Percentiles rank a stretch among this genome's conserved stretches.
These are phyloP conservation scores for Oryctes rhinoceros DNA, from an alignment of 1,140 invertebrate species.

Conservation along the genomic window DNA sequence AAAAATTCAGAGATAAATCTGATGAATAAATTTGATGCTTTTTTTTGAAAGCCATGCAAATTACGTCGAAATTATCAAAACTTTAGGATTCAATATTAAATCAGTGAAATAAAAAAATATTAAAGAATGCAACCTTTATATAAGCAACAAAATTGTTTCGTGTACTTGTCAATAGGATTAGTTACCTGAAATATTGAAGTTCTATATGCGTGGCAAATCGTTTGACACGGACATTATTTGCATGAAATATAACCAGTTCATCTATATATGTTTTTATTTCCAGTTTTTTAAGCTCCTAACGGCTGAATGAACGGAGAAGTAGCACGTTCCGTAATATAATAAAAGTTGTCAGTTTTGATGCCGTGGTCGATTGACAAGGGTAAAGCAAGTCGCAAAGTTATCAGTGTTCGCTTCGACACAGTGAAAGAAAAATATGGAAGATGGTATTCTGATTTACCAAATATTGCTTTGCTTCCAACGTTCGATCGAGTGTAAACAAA, in stretches of 20 bases:
- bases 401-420: neutral
- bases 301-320: neutral
- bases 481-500: constrained; percentile 28
- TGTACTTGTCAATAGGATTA: no score
- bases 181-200: no score
- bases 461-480: constrained; percentile 21
- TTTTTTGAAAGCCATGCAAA: no score
- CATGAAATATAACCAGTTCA: constrained; percentile 8
- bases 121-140: no score
- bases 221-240: neutral
- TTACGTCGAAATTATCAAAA: no score
- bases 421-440: constrained; percentile 31
- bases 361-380: constrained; percentile 21
- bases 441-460: constrained; percentile 8
- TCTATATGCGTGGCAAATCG: neutral
- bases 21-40: no score
- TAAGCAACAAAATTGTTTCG: no score
- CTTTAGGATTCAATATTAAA: no score
- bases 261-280: constrained; percentile 31
- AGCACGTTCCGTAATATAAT: constrained; percentile 20
- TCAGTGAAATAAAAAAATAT: no score
- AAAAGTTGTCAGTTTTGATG: constrained; percentile 28
- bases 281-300: neutral
- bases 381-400: constrained; percentile 29
- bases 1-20: no score